Evolutionary conservation across 2,888 invertebrate species (phyloP).

Genomic region (Synanthedon andrenaeformis): DNA sequence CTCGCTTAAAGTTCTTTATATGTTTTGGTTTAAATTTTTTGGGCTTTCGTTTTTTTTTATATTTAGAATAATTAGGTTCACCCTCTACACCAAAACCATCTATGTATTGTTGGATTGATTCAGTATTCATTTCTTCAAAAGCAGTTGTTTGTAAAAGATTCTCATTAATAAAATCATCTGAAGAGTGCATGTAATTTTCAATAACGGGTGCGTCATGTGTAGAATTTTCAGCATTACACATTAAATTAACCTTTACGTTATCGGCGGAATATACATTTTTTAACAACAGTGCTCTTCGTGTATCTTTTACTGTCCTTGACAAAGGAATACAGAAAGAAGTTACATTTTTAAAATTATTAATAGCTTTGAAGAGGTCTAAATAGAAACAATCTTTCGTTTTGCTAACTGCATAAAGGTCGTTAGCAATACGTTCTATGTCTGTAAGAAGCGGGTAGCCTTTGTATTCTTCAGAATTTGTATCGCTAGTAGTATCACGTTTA

Average conservation of each 20-base stretch:
- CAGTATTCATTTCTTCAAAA: not conserved
- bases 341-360: slow-evolving; percentile 12
- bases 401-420: slow-evolving; percentile 18
- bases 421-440: slow-evolving; percentile 12
- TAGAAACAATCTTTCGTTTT: not conserved
- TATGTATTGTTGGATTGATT: not conserved
- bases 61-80: not conserved
- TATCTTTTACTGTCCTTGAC: slow-evolving; percentile 1
- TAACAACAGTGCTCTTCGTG: too few relatives aligned
- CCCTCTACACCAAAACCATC: not conserved
- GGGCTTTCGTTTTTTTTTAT: not conserved
- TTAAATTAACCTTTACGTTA: slow-evolving; percentile 44
- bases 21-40: not conserved
- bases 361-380: not conserved
- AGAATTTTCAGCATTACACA: slow-evolving; percentile 20
- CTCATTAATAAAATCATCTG: not conserved
- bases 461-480: slow-evolving; percentile 1
- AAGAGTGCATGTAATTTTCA: too few relatives aligned
- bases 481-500: slow-evolving; percentile 20
- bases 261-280: slow-evolving; percentile 36
- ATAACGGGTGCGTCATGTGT: not conserved
- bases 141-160: not conserved
- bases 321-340: slow-evolving; percentile 17
- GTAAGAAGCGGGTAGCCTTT: not conserved
- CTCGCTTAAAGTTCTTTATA: too few relatives aligned